Evolutionary conservation across 2,113 vertebrate species (phyloP), one percentile per base, ranked within the genome.

Genomic region (Falcunculus frontatus): DNA sequence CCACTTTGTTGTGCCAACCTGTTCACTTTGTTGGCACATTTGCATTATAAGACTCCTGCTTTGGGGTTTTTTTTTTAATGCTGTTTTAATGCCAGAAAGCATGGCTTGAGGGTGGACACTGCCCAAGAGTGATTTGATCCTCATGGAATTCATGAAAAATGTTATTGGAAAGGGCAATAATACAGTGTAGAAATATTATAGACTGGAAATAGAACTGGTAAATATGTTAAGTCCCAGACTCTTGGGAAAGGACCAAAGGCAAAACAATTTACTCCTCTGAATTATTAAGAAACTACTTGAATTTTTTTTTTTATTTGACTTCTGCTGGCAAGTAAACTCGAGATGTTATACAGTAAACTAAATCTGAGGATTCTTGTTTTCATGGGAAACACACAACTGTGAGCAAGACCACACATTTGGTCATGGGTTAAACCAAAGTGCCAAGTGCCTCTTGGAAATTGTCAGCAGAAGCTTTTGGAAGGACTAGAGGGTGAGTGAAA

Each of bases 61-160:
- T 15, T 30, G 7, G 2, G 4, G 0, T 1, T n/a, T 44, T 70
- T 44, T 70, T 87, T 87, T 46, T 1, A 55, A 22, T 70, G 42
- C 2, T 65, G 5, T 55, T 87, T 60, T 41, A 30, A 21, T 87
- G 44, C 15, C 41, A 75, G 18, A 33, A 92, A 60, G 1, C 6
- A 44, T 72, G 30, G 3, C 25, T 74, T 56, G 20, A 60, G 37
- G 26, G 27, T 46, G 68, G 64, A 56, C 69, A 42, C 12, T 63
- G 8, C 41, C 22, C 83, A 88, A 76, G 11, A 77, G 10, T 63
- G 52, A 65, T 78, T 57, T 76, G 33, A 60, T 68, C 56, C 42
- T 89, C 55, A 26, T 18, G 46, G 59, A 91, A 90, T 80, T 76
- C 53, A 69, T 50, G 42, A 53, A 91, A 57, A 83, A 88, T 27